Percentiles rank a stretch among this genome's conserved stretches.
phyloP scores from a whole-genome alignment of 1,140 invertebrate genomes.

The Monochamus saltuarius region DNA sequence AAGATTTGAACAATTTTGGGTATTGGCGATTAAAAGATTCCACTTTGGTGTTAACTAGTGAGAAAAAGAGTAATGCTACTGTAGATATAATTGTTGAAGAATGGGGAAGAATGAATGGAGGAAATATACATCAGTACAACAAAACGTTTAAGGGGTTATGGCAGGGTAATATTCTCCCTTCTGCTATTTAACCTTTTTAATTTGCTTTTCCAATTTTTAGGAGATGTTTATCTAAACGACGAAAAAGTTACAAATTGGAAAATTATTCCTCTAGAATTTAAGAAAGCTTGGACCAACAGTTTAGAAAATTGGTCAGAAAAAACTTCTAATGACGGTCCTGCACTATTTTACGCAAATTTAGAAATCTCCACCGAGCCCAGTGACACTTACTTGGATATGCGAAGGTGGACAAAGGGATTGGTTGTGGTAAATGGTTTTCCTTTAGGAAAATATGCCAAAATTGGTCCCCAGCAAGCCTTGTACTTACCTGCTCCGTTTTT shows the following conservation, averaged over 20 bases:
- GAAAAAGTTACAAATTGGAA: slow-evolving; percentile 53
- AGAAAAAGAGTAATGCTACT: slow-evolving; percentile 34
- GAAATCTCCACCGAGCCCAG: slow-evolving; percentile 20
- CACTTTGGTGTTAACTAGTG: slow-evolving; percentile 29
- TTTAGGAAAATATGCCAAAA: slow-evolving; percentile 58
- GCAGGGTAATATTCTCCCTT: slow-evolving; percentile 34
- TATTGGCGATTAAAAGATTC: slow-evolving; percentile 53
- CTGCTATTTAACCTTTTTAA: not conserved
- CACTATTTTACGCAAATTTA: slow-evolving; percentile 44
- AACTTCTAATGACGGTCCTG: slow-evolving; percentile 28
- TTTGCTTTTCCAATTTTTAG: slow-evolving; percentile 21
- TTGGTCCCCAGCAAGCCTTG: slow-evolving; percentile 61
- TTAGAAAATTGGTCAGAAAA: slow-evolving; percentile 26
- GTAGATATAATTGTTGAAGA: slow-evolving; percentile 64
- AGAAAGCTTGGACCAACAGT: slow-evolving; percentile 46
- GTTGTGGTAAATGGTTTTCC: slow-evolving; percentile 68
- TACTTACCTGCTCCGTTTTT: slow-evolving; percentile 62
- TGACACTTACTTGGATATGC: slow-evolving; percentile 52
- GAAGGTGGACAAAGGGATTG: slow-evolving; percentile 58
- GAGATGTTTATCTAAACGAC: slow-evolving; percentile 53
- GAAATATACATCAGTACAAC: slow-evolving; percentile 51
- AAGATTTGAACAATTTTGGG: slow-evolving; percentile 53
- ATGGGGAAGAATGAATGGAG: slow-evolving; percentile 61
- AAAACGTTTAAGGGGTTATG: slow-evolving; percentile 56
- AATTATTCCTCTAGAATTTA: slow-evolving; percentile 59